A percentile compares a stretch with the other conserved stretches of the same genome.
Conservation (phyloP, 30 jellyfish, hydroid and myxozoan species). For the Cassiopea andromeda region DNA sequence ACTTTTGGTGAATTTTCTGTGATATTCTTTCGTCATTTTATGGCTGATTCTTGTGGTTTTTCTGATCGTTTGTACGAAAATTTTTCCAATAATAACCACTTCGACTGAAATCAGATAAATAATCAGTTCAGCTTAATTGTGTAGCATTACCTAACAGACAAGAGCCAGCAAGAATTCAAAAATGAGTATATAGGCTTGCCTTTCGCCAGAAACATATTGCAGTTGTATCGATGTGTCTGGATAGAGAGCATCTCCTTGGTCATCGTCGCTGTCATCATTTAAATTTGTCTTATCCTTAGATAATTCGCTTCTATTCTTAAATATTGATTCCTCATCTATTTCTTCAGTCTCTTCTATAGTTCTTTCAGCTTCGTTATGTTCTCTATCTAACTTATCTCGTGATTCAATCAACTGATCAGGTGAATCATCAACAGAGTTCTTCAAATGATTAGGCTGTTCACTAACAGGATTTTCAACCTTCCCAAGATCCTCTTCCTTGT, state of each 20-base stretch:
- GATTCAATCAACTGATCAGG: slow-evolving; percentile 7
- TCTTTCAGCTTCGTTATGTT: background rate
- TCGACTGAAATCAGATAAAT: too few relatives aligned
- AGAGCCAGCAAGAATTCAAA: background rate
- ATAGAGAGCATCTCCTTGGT: slow-evolving; percentile 43
- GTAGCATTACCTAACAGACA: too few relatives aligned
- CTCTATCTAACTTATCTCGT: background rate
- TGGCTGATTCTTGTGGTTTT: too few relatives aligned
- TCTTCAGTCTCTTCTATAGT: background rate
- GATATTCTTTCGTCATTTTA: too few relatives aligned
- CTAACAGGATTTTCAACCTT: background rate
- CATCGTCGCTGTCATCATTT: slow-evolving; percentile 14
- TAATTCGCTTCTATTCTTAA: background rate
- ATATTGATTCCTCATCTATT: background rate
- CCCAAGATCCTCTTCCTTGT: background rate
- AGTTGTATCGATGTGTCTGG: slow-evolving; percentile 93
- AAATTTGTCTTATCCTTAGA: background rate
- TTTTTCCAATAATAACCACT: too few relatives aligned
- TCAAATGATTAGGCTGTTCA: background rate
- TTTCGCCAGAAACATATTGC: slow-evolving; percentile 88
- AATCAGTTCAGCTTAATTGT: too few relatives aligned
- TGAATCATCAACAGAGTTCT: background rate
- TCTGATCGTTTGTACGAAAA: too few relatives aligned
- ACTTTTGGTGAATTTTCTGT: too few relatives aligned
- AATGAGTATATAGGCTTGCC: slow-evolving; percentile 33